Percentiles rank a stretch among this genome's conserved stretches.
phyloP scores from a whole-genome alignment of 2,888 invertebrate genomes.

The Pyrocoelia pectoralis region DNA sequence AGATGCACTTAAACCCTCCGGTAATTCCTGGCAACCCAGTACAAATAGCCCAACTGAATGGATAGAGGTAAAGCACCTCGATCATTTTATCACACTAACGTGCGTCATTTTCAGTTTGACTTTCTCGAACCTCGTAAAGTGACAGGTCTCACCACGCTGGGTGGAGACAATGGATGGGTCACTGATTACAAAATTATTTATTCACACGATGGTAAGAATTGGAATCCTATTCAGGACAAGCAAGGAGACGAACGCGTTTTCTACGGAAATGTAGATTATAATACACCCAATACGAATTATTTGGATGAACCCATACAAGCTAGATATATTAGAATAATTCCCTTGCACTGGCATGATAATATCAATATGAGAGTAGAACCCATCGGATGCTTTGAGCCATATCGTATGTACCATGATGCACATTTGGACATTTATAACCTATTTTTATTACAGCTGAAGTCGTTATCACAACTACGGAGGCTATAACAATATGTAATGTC shows the following conservation, averaged over 20 bases:
- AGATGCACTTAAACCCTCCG: slow-evolving; percentile 61
- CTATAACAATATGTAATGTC: slow-evolving; percentile 55
- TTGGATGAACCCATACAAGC: slow-evolving; percentile 78
- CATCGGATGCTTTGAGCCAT: slow-evolving; percentile 79
- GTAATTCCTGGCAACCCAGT: slow-evolving; percentile 70
- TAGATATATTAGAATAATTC: slow-evolving; percentile 75
- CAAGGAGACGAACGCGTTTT: slow-evolving; percentile 68
- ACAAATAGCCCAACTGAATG: slow-evolving; percentile 74
- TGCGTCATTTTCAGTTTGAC: slow-evolving; percentile 68
- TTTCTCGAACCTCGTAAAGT: slow-evolving; percentile 78
- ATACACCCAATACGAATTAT: slow-evolving; percentile 67
- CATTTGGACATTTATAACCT: background rate
- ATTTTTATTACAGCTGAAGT: background rate
- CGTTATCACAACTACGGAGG: slow-evolving; percentile 12
- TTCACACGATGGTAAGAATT: slow-evolving; percentile 73
- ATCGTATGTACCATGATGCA: slow-evolving; percentile 67
- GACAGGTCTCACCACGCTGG: slow-evolving; percentile 80
- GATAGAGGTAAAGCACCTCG: slow-evolving; percentile 65
- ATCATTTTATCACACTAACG: background rate
- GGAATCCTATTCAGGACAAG: slow-evolving; percentile 72
- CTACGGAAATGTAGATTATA: slow-evolving; percentile 75
- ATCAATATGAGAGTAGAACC: slow-evolving; percentile 81
- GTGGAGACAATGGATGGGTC: slow-evolving; percentile 77
- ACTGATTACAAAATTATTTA: slow-evolving; percentile 77
- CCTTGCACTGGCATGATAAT: slow-evolving; percentile 74